phyloP scores from a whole-genome alignment of 53 echinoderm and acorn worm genomes.

The Patiria pectinifera region DNA sequence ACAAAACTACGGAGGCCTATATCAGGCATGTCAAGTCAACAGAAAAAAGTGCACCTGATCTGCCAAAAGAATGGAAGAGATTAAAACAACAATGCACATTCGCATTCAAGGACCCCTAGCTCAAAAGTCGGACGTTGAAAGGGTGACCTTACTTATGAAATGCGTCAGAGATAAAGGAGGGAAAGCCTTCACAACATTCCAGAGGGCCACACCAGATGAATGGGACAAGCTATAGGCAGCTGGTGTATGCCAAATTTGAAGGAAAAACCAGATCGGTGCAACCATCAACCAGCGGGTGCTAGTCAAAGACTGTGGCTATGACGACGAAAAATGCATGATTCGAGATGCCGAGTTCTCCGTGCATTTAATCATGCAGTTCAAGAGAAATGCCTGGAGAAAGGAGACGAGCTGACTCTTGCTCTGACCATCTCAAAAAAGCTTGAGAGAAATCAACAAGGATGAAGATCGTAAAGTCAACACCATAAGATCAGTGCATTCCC shows the following conservation, averaged over 20 bases:
- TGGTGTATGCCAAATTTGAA: constrained; percentile 71
- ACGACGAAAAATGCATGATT: too few species aligned
- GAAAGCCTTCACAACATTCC: constrained; percentile 68
- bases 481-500: not conserved
- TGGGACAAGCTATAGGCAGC: constrained; percentile 67
- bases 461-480: constrained; percentile 49
- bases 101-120: constrained; percentile 68
- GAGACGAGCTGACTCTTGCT: too few species aligned
- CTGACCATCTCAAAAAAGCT: constrained; percentile 66
- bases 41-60: constrained; percentile 9
- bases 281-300: too few species aligned
- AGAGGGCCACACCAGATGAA: constrained; percentile 66
- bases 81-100: constrained; percentile 74
- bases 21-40: not conserved
- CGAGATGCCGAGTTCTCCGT: too few species aligned
- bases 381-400: too few species aligned
- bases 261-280: constrained; percentile 72
- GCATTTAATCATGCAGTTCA: too few species aligned
- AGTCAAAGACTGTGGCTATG: too few species aligned
- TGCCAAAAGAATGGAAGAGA: constrained; percentile 50
- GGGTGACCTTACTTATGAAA: constrained; percentile 78
- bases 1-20: constrained; percentile 18
- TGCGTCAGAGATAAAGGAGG: constrained; percentile 79
- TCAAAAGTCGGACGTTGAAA: constrained; percentile 66
- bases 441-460: constrained; percentile 58